Conservation (phyloP, 2,797 vertebrate genomes). For the Ctenochaetus hawaiiensis region DNA sequence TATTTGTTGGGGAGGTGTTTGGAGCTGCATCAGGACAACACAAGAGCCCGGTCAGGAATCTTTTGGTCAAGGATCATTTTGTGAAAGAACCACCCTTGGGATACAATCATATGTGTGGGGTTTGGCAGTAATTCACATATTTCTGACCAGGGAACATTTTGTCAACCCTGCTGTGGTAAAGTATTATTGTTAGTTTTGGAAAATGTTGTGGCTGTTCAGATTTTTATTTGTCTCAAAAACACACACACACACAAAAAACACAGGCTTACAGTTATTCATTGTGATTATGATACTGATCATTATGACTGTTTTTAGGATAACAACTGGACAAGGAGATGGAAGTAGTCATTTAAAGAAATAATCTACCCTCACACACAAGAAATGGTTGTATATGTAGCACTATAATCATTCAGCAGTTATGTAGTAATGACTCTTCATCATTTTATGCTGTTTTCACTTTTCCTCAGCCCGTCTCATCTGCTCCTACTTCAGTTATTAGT, state of each 20-base stretch:
- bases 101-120: constrained; percentile 51
- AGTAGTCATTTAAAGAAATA: constrained; percentile 3
- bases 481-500: constrained; percentile 15
- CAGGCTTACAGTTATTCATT: constrained; percentile 6
- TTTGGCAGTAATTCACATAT: constrained; percentile 48
- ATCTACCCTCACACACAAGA: neutral
- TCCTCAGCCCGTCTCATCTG: constrained; percentile 1
- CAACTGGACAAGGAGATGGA: neutral
- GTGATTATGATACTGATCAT: constrained; percentile 11
- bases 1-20: neutral
- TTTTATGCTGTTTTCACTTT: neutral
- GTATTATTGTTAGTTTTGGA: constrained; percentile 49
- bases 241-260: constrained; percentile 12
- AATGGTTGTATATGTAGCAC: neutral
- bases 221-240: constrained; percentile 54
- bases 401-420: neutral
- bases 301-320: neutral
- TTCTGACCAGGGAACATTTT: constrained; percentile 59
- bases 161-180: constrained; percentile 40
- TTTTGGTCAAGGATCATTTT: constrained; percentile 35
- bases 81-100: constrained; percentile 39
- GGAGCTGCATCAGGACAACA: constrained; percentile 19
- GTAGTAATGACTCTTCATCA: neutral
- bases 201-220: constrained; percentile 44
- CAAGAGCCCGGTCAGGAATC: constrained; percentile 13